phyloP scores from a whole-genome alignment of 2,797 vertebrate species.

The Enteromius viviparus region DNA sequence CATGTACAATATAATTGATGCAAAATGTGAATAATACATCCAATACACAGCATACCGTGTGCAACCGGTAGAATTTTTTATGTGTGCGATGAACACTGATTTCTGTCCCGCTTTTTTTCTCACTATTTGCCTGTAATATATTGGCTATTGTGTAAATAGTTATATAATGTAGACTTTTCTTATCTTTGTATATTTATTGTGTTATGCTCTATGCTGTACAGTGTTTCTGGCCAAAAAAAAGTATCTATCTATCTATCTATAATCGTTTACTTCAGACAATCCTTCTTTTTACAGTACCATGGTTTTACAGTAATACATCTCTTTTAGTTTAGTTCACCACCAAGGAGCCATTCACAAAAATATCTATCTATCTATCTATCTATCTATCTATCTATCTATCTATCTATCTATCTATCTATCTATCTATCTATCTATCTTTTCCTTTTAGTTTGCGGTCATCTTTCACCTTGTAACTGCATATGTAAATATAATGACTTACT shows the following conservation, averaged over 20 bases:
- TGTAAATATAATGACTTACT: not conserved
- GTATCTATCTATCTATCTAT: constrained; percentile 5
- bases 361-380: not conserved
- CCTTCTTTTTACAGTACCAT: not conserved
- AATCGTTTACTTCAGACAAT: not conserved
- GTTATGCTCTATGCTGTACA: not conserved
- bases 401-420: not conserved
- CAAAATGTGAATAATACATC: not conserved
- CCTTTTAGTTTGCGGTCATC: not conserved
- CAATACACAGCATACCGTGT: not conserved
- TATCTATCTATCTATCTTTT: not conserved
- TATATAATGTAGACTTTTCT: not conserved
- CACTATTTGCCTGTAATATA: not conserved
- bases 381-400: not conserved
- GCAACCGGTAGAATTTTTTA: not conserved
- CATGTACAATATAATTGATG: not conserved
- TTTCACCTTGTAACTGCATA: not conserved
- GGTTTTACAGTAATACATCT: not conserved
- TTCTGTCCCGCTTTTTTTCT: not conserved
- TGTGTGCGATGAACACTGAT: not conserved
- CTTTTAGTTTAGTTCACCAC: not conserved
- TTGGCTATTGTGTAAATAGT: not conserved
- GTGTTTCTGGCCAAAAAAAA: not conserved
- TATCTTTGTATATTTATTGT: not conserved
- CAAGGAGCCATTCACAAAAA: not conserved